phyloP scores from a whole-genome alignment of 2,797 vertebrate genomes.

The Enteromius treurensis region DNA sequence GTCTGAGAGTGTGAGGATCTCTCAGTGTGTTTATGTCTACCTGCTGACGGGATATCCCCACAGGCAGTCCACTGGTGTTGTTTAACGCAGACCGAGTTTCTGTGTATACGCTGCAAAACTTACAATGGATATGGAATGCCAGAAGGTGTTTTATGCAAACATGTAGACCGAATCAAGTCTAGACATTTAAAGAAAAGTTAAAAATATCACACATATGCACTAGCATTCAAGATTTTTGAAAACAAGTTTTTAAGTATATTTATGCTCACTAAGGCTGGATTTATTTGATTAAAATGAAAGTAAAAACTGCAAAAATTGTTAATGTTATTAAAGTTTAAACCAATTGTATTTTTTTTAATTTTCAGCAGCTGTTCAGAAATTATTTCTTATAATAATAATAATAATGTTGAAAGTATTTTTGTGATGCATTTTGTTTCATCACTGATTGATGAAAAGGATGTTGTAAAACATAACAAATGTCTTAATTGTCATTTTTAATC shows the following conservation, averaged over 20 bases:
- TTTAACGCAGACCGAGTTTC: constrained; percentile 57
- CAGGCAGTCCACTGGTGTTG: constrained; percentile 56
- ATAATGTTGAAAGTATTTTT: background rate
- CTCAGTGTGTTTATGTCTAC: constrained; percentile 58
- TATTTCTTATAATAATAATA: background rate
- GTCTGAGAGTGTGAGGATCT: constrained; percentile 62
- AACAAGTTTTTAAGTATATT: background rate
- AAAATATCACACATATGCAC: background rate
- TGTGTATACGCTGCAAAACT: constrained; percentile 20
- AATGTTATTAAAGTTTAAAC: background rate
- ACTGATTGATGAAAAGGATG: background rate
- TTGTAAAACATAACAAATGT: background rate
- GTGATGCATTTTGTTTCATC: background rate
- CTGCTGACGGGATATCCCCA: constrained; percentile 60
- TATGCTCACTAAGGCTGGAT: background rate
- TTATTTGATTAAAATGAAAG: background rate
- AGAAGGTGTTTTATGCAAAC: background rate
- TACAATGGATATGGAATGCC: background rate
- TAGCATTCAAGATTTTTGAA: background rate
- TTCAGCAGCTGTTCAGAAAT: background rate
- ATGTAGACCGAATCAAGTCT: background rate
- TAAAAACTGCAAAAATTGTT: background rate
- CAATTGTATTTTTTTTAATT: background rate
- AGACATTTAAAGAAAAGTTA: constrained; percentile 1
- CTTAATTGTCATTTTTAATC: background rate